These are phyloP conservation scores for Rotaria sp. DNA, from an alignment of 2,888 invertebrate species.

Conservation along the genomic window DNA sequence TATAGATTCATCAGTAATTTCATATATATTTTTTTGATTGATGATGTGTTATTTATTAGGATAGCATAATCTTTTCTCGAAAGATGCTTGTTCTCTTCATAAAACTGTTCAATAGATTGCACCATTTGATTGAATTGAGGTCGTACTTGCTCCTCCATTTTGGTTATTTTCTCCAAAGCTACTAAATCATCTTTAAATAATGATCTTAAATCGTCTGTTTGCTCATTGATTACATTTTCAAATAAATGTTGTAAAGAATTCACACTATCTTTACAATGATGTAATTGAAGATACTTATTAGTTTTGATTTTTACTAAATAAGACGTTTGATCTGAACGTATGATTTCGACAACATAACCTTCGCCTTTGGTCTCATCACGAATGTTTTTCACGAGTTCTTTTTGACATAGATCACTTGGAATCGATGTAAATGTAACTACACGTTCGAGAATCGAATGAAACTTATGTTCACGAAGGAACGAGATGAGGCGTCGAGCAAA, in stretches of 20 bases:
- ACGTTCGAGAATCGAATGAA: not conserved
- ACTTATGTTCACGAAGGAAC: not conserved
- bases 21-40: not conserved
- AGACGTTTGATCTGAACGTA: not conserved
- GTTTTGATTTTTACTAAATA: slow-evolving; percentile 6
- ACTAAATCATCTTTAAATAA: not conserved
- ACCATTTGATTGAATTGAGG: not conserved
- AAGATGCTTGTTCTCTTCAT: not conserved
- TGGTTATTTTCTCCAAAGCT: not conserved
- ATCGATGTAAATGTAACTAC: not conserved
- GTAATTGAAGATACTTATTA: not conserved
- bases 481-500: not conserved
- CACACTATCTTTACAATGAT: not conserved
- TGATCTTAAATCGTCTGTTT: not conserved
- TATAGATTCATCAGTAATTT: not conserved
- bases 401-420: not conserved
- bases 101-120: not conserved
- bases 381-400: not conserved
- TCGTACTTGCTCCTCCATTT: not conserved
- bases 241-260: not conserved
- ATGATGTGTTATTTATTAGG: not conserved
- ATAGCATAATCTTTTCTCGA: not conserved
- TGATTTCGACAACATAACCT: slow-evolving; percentile 1
- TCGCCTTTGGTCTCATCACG: not conserved
- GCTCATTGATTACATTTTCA: not conserved